Conservation (phyloP, 2,888 invertebrate species). For the Lithodes maja region DNA sequence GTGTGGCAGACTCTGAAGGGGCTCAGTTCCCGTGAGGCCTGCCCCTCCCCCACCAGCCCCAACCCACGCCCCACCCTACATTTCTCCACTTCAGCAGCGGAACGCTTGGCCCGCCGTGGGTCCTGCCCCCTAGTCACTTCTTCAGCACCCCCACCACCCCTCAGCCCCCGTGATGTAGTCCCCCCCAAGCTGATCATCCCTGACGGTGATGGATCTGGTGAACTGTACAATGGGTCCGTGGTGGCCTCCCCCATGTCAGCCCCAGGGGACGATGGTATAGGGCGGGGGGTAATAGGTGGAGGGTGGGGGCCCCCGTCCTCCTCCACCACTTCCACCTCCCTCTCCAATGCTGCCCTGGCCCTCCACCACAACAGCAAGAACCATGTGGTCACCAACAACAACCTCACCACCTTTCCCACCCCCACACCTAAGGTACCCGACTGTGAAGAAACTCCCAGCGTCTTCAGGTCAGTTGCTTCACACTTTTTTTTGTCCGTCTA, state of each 20-base stretch:
- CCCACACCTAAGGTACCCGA: constrained; percentile 29
- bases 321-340: constrained; percentile 65
- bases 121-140: constrained; percentile 33
- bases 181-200: constrained; percentile 52
- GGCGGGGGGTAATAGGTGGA: not conserved
- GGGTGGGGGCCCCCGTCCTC: constrained; percentile 61
- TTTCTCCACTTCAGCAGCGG: constrained; percentile 43
- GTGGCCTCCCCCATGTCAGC: constrained; percentile 50
- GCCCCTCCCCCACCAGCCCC: constrained; percentile 45
- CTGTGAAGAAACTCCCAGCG: constrained; percentile 35
- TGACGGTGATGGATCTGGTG: constrained; percentile 45
- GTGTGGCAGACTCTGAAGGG: constrained; percentile 67
- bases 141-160: constrained; percentile 6
- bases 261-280: constrained; percentile 18
- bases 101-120: constrained; percentile 52
- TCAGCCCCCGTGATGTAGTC: not conserved
- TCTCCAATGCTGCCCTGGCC: constrained; percentile 63
- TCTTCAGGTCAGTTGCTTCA: constrained; percentile 59
- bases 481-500: not conserved
- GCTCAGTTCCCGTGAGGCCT: constrained; percentile 60
- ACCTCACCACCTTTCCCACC: constrained; percentile 34
- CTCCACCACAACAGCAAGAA: constrained; percentile 55
- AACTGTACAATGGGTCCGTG: constrained; percentile 48
- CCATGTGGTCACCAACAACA: constrained; percentile 35
- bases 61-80: constrained; percentile 21